Percentiles rank a stretch among this genome's conserved stretches.
These are phyloP conservation scores for Gadus macrocephalus DNA, from an alignment of 2,113 vertebrate species.

Conservation along the genomic window DNA sequence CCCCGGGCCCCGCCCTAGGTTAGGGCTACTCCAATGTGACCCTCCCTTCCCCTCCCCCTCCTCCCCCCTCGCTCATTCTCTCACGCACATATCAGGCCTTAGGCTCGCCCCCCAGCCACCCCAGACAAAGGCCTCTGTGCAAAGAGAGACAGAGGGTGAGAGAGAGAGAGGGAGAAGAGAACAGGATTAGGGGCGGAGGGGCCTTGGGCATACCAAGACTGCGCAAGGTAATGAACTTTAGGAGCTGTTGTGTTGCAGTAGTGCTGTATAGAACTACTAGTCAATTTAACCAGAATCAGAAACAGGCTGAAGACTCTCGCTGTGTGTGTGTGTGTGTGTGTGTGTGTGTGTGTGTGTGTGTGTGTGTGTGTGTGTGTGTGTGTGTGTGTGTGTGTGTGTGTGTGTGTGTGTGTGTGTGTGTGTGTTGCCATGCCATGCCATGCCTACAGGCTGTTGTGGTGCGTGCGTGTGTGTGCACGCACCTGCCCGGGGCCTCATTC, in stretches of 20 bases:
- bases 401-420: constrained; percentile 5
- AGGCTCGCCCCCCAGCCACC: constrained; percentile 74
- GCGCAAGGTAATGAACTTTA: too few species aligned
- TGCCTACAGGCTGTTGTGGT: constrained; percentile 12
- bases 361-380: neutral
- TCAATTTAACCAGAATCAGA: too few species aligned
- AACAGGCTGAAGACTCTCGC: too few species aligned
- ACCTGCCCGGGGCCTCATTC: constrained; percentile 39
- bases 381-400: too few species aligned
- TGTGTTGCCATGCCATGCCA: neutral
- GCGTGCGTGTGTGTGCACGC: neutral
- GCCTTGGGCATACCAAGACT: too few species aligned
- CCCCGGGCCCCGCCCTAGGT: constrained; percentile 6
- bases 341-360: constrained; percentile 4
- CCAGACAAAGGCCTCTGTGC: constrained; percentile 70
- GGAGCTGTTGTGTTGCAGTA: too few species aligned
- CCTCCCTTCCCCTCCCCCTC: constrained; percentile 51
- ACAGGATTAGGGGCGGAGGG: neutral
- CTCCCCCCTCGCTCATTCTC: constrained; percentile 23
- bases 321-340: neutral
- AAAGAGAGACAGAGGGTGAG: constrained; percentile 16
- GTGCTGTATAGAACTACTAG: too few species aligned
- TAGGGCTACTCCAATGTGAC: constrained; percentile 13
- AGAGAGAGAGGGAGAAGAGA: neutral
- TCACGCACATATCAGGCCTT: constrained; percentile 71